These are phyloP conservation scores for Podarcis cretensis DNA, from an alignment of 2,113 vertebrate genomes.

Conservation along the genomic window DNA sequence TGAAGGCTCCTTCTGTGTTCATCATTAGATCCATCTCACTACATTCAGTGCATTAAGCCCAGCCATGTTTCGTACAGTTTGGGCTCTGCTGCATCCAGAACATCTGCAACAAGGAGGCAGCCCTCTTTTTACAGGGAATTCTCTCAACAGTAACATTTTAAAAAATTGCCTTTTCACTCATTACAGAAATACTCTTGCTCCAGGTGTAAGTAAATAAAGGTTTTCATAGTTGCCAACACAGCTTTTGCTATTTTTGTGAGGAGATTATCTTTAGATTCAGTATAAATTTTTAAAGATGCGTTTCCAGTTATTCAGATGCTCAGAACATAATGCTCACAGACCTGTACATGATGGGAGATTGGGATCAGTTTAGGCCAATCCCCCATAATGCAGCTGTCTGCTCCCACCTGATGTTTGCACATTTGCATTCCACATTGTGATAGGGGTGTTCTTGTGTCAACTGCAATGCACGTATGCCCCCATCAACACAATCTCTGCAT, in stretches of 20 bases:
- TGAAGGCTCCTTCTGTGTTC: background rate
- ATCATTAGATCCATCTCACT: background rate
- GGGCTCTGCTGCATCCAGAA: background rate
- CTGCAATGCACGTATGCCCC: background rate
- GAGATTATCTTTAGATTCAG: background rate
- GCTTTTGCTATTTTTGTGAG: background rate
- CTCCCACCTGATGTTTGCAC: background rate
- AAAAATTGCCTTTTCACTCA: background rate
- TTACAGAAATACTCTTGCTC: background rate
- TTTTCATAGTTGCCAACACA: background rate
- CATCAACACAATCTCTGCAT: background rate
- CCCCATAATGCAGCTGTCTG: background rate
- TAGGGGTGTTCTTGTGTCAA: background rate
- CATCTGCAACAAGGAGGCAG: background rate
- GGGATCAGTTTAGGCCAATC: background rate
- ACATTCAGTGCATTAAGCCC: background rate
- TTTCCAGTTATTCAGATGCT: background rate
- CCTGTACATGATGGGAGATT: background rate
- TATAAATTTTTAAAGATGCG: background rate
- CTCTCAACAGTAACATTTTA: background rate
- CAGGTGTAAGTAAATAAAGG: background rate
- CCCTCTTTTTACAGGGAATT: background rate
- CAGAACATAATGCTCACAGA: background rate
- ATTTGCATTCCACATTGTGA: background rate
- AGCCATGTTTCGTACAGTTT: background rate